Percentiles rank a stretch among this genome's conserved stretches.
Evolutionary conservation across 2,888 invertebrate species (phyloP).

Genomic region (Alentia gelatinosa): DNA sequence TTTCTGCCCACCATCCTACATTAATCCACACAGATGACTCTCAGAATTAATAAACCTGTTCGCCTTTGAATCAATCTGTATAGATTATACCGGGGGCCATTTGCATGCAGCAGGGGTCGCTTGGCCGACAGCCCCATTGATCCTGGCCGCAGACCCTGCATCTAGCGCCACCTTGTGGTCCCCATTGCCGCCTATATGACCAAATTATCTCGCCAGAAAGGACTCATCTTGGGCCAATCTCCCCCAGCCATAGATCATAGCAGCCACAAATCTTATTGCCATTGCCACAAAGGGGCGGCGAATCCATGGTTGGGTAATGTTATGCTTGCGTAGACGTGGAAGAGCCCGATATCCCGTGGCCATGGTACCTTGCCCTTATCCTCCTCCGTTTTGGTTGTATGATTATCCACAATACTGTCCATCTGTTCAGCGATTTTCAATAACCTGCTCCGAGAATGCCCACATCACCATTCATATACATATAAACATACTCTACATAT

Average conservation of each 20-base stretch:
- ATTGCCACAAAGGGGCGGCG: not conserved
- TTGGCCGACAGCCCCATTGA: not conserved
- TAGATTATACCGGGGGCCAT: conserved; percentile 13
- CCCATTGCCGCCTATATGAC: not conserved
- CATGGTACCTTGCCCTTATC: too few relatives aligned
- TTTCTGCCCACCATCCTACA: not conserved
- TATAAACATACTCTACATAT: too few relatives aligned
- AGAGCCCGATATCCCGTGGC: too few relatives aligned
- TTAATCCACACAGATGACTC: conserved; percentile 28
- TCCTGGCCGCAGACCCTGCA: not conserved
- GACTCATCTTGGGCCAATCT: conserved; percentile 33
- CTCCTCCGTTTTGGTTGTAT: too few relatives aligned
- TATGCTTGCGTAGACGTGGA: not conserved
- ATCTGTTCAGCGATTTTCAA: too few relatives aligned
- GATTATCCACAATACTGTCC: too few relatives aligned
- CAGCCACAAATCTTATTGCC: conserved; percentile 36
- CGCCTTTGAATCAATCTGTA: not conserved
- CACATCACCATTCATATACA: too few relatives aligned
- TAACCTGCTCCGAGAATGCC: too few relatives aligned
- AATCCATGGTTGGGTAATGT: not conserved
- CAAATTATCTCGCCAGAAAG: conserved; percentile 44
- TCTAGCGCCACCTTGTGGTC: not conserved
- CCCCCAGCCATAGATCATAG: conserved; percentile 39
- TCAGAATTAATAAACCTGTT: conserved; percentile 20
- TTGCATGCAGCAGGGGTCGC: not conserved